Evolutionary conservation across 2,888 invertebrate genomes (phyloP), one percentile per base, ranked within the genome.

Genomic region (Platycheirus rosarum): DNA sequence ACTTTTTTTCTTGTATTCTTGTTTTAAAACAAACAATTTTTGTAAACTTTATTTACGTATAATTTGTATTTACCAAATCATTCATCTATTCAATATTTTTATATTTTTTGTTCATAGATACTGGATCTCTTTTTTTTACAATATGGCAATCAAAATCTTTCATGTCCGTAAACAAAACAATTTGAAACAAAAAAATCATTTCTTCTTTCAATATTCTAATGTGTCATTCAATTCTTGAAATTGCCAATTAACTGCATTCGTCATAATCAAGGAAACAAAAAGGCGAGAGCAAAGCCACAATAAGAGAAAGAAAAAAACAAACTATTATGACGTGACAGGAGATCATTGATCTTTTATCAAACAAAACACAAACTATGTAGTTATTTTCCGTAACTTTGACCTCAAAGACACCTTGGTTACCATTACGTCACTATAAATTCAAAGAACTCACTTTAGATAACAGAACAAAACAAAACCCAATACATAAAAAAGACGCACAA

Each of bases 401-500:
- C 60, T 60, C 13, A 18, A 60, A 60, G 14, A 60, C 60, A 44
- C 60, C 60, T 60, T 60, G 57, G 16, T 26, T 14, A 26, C 2
- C 9, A 6, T 16, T 26, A 13, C 8, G 11, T 8, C 1, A 26
- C 14, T 9, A 2, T 3, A 44, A 16, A 14, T 40, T 11, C n/a
- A 26, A 23, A 44, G 3, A 26, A 63, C 42, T 62, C 55, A n/a
- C 35, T 14, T 49, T 57, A 44, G 14, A 49, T 20, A 63, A 63
- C 14, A 23, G n/a, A n/a, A n/a, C n/a, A n/a, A n/a, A 69, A 62
- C 13, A 35, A 29, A 14, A n/a, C 9, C 18, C 29, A 66, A 74
- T 42, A n/a, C 16, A 74, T 32, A 53, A 55, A 2, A 42, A 62
- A 51, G 53, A 1, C 40, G 26, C 40, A 60, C 42, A 44, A 8